A percentile compares a stretch with the other conserved stretches of the same genome.
These are phyloP conservation scores for Heliconius himera DNA, from an alignment of 1,140 invertebrate species.

Conservation along the genomic window DNA sequence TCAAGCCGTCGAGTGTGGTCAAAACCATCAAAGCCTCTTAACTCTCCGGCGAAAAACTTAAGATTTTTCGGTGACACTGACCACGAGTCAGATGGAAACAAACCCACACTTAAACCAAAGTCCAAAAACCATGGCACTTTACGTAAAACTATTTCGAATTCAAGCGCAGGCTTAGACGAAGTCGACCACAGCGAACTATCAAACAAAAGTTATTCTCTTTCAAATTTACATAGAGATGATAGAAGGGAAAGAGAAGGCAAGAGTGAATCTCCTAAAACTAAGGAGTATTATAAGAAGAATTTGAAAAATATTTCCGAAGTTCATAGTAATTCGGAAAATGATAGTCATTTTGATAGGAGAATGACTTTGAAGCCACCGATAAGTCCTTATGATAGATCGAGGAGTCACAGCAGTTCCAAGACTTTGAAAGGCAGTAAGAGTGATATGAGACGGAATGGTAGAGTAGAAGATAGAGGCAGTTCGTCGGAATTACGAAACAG, in stretches of 20 bases:
- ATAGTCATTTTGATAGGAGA: conserved; percentile 68
- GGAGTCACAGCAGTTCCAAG: conserved; percentile 78
- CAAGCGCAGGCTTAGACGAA: conserved; percentile 74
- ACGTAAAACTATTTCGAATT: conserved; percentile 71
- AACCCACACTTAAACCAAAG: conserved; percentile 65
- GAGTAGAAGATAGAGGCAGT: conserved; percentile 63
- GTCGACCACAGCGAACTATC: conserved; percentile 67
- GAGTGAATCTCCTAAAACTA: conserved; percentile 60
- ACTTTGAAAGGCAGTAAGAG: conserved; percentile 67
- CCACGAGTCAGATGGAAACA: conserved; percentile 84
- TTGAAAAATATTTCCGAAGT: conserved; percentile 83
- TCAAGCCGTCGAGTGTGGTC: conserved; percentile 70
- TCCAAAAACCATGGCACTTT: conserved; percentile 58
- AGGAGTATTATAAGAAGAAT: conserved; percentile 78
- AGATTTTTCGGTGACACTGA: conserved; percentile 92
- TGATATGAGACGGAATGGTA: conserved; percentile 55
- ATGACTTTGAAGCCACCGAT: conserved; percentile 70
- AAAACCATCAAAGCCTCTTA: conserved; percentile 68
- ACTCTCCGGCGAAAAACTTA: conserved; percentile 84
- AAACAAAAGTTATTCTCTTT: conserved; percentile 72
- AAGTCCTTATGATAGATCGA: conserved; percentile 74
- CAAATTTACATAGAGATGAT: conserved; percentile 68
- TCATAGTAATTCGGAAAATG: conserved; percentile 74
- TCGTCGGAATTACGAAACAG: conserved; percentile 71
- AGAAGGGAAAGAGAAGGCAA: conserved; percentile 61